A percentile compares a stretch with the other conserved stretches of the same genome.
Evolutionary conservation across 2,113 vertebrate genomes (phyloP).

Genomic region (Prochilodus magdalenae): DNA sequence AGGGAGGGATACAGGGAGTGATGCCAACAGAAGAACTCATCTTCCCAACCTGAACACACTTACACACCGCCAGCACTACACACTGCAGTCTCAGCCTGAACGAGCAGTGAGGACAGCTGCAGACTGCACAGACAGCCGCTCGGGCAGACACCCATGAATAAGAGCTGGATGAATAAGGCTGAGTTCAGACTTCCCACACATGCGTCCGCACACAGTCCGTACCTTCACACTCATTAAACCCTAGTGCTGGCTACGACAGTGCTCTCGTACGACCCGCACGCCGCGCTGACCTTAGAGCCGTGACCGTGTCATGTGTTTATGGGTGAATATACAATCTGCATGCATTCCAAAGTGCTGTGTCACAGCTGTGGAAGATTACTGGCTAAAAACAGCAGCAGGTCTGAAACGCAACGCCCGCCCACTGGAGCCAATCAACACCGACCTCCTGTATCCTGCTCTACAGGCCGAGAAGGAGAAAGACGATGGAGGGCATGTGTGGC

Average conservation of each 20-base stretch:
- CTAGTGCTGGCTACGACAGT: too few relatives aligned
- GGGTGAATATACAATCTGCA: conserved; percentile 22
- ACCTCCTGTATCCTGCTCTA: too few relatives aligned
- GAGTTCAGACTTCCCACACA: not conserved
- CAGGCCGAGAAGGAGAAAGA: not conserved
- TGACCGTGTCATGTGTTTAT: not conserved
- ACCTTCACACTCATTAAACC: not conserved
- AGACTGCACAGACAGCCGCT: not conserved
- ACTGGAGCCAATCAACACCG: too few relatives aligned
- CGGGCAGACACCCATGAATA: not conserved
- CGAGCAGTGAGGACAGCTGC: not conserved
- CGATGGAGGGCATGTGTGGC: not conserved
- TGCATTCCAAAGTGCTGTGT: conserved; percentile 16
- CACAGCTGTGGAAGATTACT: not conserved
- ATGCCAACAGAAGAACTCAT: too few relatives aligned
- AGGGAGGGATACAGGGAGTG: too few relatives aligned
- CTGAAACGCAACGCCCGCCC: not conserved
- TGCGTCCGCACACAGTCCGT: not conserved
- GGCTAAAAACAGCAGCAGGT: not conserved
- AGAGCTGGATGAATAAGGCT: not conserved
- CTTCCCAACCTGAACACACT: not conserved
- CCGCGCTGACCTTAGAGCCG: not conserved
- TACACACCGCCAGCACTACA: not conserved
- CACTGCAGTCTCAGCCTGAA: not conserved
- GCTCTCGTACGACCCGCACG: too few relatives aligned